Base-by-base conservation (phyloP, 1,140 invertebrate species). In the Schlechtendalia chinensis region DNA sequence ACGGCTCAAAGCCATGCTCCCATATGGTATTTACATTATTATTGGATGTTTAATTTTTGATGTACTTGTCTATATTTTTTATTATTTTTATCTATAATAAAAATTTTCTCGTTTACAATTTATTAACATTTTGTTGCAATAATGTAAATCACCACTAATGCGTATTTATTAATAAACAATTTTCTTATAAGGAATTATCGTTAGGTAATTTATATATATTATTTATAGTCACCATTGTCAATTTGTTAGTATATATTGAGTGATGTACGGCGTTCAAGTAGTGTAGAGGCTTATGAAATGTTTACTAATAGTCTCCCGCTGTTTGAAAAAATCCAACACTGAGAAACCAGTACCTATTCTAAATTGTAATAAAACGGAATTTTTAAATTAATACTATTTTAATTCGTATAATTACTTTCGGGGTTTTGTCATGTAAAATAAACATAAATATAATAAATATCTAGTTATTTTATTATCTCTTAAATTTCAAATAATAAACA, bases 191-290 rank as follows among this genome's bases (percentile, higher is more conserved):
- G n/a, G 65, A 47, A 6, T 24, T 47, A 0, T 24, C 22, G 47
- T 0, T 69, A 69, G 65, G 39, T n/a, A 69, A 69, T 69, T 47
- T 67, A 67, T 45, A 45, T 67, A 14, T 47, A 16, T 17, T 47
- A 16, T 17, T 16, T 22, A 1, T 17, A 47, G 3, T 22, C 1
- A 24, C 8, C 32, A 39, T 8, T 22, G 65, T 69, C 12, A 14
- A 22, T 47, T 8, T 47, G n/a, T 47, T 69, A 69, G n/a, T 69
- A 69, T 69, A 47, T 45, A 16, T n/a, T 0, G 1, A 14, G 1
- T 69, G 5, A 47, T 12, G 14, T 6, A 69, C 39, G 65, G 65
- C 47, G 65, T 19, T 39, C 19, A n/a, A 39, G 17, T 2, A 0
- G 17, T 19, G 10, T 32, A 5, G 5, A 32, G 29, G n/a, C 8